Evolutionary conservation across 2,797 vertebrate genomes (phyloP).

Genomic region (Rhynchotus rufescens): DNA sequence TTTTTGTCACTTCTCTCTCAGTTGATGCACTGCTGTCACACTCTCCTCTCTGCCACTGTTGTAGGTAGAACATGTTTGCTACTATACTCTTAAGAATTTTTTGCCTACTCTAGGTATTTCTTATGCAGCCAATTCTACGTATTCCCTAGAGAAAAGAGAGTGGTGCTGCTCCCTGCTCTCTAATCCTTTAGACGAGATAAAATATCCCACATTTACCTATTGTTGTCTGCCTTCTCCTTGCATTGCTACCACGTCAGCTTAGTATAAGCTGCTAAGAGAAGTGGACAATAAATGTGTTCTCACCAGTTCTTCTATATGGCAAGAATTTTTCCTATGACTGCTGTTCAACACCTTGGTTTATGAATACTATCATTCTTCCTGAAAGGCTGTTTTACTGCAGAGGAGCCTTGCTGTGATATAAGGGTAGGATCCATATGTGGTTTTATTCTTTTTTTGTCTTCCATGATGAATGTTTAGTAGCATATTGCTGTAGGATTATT

Average conservation of each 20-base stretch:
- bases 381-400: neutral
- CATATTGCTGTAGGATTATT: neutral
- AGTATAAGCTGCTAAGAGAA: slow-evolving; percentile 18
- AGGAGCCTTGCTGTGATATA: neutral
- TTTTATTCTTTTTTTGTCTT: neutral
- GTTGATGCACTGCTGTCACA: neutral
- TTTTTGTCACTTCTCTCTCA: neutral
- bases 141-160: neutral
- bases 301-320: neutral
- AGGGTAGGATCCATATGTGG: neutral
- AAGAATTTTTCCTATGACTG: slow-evolving; percentile 32
- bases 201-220: neutral
- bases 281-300: neutral
- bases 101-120: neutral
- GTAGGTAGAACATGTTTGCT: neutral
- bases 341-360: slow-evolving; percentile 14
- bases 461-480: neutral
- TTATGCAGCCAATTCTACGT: slow-evolving; percentile 6
- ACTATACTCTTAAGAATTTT: neutral
- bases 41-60: neutral
- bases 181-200: slow-evolving; percentile 35
- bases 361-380: slow-evolving; percentile 18
- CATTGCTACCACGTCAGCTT: slow-evolving; percentile 5
- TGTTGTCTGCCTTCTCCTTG: neutral
- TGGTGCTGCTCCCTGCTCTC: slow-evolving; percentile 3